Evolutionary conservation across 2,888 invertebrate genomes (phyloP).

Genomic region (Pseudococcus longispinus): DNA sequence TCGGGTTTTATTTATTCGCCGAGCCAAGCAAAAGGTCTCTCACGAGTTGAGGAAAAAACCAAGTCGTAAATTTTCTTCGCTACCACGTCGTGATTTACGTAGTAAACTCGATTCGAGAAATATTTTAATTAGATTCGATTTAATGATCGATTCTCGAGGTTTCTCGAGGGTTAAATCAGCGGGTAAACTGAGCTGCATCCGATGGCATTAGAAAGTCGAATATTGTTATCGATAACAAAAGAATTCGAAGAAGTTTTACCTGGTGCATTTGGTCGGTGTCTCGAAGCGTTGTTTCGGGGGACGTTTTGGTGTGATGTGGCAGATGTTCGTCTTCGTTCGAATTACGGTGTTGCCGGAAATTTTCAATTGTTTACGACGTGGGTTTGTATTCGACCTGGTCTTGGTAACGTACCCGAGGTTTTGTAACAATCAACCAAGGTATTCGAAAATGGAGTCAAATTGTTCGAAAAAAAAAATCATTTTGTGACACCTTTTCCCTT

Average conservation of each 20-base stretch:
- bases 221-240: conserved; percentile 5
- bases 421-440: too few relatives aligned
- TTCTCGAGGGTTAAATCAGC: not conserved
- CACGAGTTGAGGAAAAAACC: not conserved
- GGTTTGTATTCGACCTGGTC: not conserved
- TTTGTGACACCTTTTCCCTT: not conserved
- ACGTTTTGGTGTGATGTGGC: not conserved
- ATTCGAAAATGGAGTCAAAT: too few relatives aligned
- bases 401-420: not conserved
- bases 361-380: not conserved
- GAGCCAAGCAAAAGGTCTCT: not conserved
- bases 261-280: not conserved
- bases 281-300: not conserved
- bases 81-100: not conserved
- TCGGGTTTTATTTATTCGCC: conserved; percentile 46
- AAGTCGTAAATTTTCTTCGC: not conserved
- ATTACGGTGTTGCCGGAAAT: conserved; percentile 20
- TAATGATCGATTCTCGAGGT: not conserved
- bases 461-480: too few relatives aligned
- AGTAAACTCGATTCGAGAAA: not conserved
- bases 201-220: not conserved
- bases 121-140: conserved; percentile 20
- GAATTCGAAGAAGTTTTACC: conserved; percentile 41
- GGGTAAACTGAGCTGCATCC: not conserved
- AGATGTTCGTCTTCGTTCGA: not conserved